Evolutionary conservation across 2,797 vertebrate genomes (phyloP).

Genomic region (Xiphophorus birchmanni): DNA sequence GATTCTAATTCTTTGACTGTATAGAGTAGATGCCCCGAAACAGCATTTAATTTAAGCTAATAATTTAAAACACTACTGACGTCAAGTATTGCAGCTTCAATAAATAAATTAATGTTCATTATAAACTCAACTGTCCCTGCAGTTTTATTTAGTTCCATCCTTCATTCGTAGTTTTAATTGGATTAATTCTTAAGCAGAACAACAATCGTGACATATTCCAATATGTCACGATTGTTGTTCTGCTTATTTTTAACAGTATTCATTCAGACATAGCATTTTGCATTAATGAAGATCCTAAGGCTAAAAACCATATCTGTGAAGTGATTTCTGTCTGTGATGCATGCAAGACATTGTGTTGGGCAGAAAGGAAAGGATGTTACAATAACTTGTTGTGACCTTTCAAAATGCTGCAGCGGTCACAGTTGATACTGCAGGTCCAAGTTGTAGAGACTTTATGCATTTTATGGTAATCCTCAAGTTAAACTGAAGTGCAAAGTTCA

Average conservation of each 20-base stretch:
- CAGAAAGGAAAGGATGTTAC: slow-evolving; percentile 12
- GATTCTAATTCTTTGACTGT: background rate
- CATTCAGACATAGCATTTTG: slow-evolving; percentile 26
- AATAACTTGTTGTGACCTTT: slow-evolving; percentile 12
- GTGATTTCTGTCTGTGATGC: slow-evolving; percentile 33
- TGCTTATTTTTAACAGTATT: slow-evolving; percentile 14
- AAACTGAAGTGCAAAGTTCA: slow-evolving; percentile 10
- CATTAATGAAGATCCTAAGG: slow-evolving; percentile 32
- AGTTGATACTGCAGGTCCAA: background rate
- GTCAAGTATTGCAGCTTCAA: background rate
- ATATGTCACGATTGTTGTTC: background rate
- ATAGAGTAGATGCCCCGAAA: background rate
- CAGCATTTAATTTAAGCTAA: background rate
- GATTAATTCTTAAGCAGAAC: background rate
- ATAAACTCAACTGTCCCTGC: background rate
- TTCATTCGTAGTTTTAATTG: slow-evolving; percentile 1
- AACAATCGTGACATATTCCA: too few species aligned
- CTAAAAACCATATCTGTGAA: slow-evolving; percentile 20
- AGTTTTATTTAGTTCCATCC: background rate
- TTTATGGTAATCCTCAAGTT: background rate
- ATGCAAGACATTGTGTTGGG: slow-evolving; percentile 37
- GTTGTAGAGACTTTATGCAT: background rate
- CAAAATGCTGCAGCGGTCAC: slow-evolving; percentile 1
- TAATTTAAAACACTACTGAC: background rate
- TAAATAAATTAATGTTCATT: background rate